A percentile compares a stretch with the other conserved stretches of the same genome.
phyloP scores from a whole-genome alignment of 1,140 invertebrate species.

The Adoxophyes honmai region DNA sequence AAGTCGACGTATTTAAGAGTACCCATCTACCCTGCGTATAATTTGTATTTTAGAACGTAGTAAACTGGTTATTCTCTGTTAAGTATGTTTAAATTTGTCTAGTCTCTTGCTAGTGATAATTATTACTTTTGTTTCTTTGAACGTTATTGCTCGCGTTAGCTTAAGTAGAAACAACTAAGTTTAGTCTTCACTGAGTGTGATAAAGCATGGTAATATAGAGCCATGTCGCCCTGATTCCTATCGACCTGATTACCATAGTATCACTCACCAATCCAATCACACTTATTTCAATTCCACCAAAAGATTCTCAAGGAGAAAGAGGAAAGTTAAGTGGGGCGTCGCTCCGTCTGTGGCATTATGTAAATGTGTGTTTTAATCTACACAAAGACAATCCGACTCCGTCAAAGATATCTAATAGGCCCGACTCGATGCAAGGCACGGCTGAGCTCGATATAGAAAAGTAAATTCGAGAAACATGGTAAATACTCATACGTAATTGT shows the following conservation, averaged over 20 bases:
- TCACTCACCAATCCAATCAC: not conserved
- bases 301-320: constrained; percentile 34
- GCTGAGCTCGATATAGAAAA: constrained; percentile 48
- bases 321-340: constrained; percentile 31
- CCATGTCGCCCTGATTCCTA: no score
- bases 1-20: not conserved
- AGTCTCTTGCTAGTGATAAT: no score
- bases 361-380: constrained; percentile 55
- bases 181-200: no score
- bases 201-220: no score
- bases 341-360: constrained; percentile 47
- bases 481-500: constrained; percentile 35
- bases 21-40: no score
- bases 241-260: no score
- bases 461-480: constrained; percentile 58
- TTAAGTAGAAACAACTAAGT: no score
- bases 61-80: no score
- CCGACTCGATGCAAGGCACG: constrained; percentile 58
- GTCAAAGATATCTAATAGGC: constrained; percentile 34
- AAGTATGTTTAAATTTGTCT: no score
- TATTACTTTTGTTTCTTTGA: no score
- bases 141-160: no score
- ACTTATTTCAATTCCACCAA: constrained; percentile 22
- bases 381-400: constrained; percentile 29
- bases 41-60: no score